These are phyloP conservation scores for Callionymus lyra DNA, from an alignment of 2,113 vertebrate species.

Conservation along the genomic window DNA sequence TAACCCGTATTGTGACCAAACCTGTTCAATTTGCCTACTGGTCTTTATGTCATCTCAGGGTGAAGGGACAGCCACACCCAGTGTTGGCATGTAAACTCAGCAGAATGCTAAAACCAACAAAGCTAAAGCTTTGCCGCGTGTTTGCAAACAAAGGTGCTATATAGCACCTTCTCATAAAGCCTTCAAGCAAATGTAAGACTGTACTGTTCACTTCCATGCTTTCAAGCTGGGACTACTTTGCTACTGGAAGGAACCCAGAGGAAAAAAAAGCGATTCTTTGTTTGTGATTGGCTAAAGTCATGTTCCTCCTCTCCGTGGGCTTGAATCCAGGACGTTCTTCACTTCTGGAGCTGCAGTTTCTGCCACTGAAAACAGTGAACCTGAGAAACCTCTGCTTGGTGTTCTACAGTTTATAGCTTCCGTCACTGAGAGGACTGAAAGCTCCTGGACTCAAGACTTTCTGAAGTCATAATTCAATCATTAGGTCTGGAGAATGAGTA, in stretches of 20 bases:
- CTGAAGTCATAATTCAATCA: no score
- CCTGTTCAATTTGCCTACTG: conserved; percentile 50
- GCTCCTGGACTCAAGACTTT: no score
- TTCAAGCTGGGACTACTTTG: conserved; percentile 38
- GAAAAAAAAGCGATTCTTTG: conserved; percentile 11
- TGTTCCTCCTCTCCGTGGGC: conserved; percentile 28
- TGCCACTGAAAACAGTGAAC: neutral
- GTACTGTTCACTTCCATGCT: conserved; percentile 11
- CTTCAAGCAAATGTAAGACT: neutral
- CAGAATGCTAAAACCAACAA: conserved; percentile 7
- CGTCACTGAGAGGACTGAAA: no score
- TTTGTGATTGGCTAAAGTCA: conserved; percentile 32
- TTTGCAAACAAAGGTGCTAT: neutral
- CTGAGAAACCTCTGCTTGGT: no score
- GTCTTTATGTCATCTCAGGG: conserved; percentile 38
- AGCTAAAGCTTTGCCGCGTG: neutral
- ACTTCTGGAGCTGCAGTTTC: conserved; percentile 9
- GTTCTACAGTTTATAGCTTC: no score
- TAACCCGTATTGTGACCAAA: conserved; percentile 42
- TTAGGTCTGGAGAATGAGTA: no score
- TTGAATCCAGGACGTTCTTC: conserved; percentile 3
- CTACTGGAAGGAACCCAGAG: conserved; percentile 35
- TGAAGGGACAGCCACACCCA: conserved; percentile 55
- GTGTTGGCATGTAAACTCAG: conserved; percentile 29
- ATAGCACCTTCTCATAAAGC: conserved; percentile 3